Evolutionary conservation across 2,888 invertebrate genomes (phyloP).

Genomic region (Ypsolopha sequella): DNA sequence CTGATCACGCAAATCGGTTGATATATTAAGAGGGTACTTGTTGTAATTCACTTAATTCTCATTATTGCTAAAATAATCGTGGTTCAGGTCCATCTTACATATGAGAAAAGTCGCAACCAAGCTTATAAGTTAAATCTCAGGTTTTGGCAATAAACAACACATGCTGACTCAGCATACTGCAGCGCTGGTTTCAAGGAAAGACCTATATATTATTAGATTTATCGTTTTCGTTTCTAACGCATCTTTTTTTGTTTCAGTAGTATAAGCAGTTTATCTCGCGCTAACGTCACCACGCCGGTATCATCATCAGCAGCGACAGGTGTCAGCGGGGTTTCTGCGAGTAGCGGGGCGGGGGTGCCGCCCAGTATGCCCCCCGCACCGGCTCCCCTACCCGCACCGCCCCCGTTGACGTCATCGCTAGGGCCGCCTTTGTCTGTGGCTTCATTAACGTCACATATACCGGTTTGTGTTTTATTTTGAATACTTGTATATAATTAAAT

Average conservation of each 20-base stretch:
- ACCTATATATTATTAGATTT: background rate
- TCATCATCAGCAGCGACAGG: constrained; percentile 36
- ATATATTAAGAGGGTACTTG: too few relatives aligned
- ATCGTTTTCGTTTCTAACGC: background rate
- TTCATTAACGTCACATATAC: constrained; percentile 17
- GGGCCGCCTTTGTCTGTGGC: constrained; percentile 25
- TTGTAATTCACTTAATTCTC: too few relatives aligned
- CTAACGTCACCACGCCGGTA: constrained; percentile 72
- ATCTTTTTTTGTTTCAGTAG: constrained; percentile 62
- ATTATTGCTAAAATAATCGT: too few relatives aligned
- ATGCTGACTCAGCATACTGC: too few relatives aligned
- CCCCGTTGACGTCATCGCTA: constrained; percentile 40
- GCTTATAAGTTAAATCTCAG: too few relatives aligned
- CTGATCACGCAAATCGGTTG: too few relatives aligned
- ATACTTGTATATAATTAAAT: too few relatives aligned
- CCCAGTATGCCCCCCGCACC: background rate
- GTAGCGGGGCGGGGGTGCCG: constrained; percentile 21
- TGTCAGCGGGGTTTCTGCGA: constrained; percentile 12
- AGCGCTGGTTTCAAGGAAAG: too few relatives aligned
- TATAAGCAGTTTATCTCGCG: constrained; percentile 85
- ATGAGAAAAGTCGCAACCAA: too few relatives aligned
- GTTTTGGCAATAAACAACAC: too few relatives aligned
- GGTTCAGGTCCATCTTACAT: too few relatives aligned
- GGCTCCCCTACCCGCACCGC: background rate
- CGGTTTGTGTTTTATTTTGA: constrained; percentile 3